These are phyloP conservation scores for Harpagifer antarcticus DNA, from an alignment of 2,797 vertebrate species.

Conservation along the genomic window DNA sequence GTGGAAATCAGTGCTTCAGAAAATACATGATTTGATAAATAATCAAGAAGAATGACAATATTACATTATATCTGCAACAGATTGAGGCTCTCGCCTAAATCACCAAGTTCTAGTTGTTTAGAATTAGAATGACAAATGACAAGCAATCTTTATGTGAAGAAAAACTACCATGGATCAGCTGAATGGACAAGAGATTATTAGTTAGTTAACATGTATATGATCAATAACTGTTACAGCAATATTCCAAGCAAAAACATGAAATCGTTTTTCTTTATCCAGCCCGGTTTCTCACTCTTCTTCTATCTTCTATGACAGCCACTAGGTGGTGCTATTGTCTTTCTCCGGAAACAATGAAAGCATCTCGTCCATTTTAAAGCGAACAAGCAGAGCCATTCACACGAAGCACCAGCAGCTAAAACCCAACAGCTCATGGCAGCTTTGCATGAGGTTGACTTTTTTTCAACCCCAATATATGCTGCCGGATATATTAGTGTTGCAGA, in stretches of 20 bases:
- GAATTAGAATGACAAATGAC: too few species aligned
- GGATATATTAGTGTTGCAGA: slow-evolving; percentile 71
- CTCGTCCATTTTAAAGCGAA: slow-evolving; percentile 67
- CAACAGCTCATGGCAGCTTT: slow-evolving; percentile 76
- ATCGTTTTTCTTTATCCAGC: neutral
- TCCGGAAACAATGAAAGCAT: slow-evolving; percentile 39
- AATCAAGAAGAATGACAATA: neutral
- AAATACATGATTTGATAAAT: neutral
- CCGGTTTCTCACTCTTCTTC: too few species aligned
- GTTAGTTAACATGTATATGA: neutral
- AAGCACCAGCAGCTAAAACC: slow-evolving; percentile 74
- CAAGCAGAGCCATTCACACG: slow-evolving; percentile 57
- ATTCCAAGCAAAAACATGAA: neutral
- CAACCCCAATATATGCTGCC: slow-evolving; percentile 73
- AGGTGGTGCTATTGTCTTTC: slow-evolving; percentile 71
- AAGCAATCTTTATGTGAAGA: too few species aligned
- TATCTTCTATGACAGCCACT: slow-evolving; percentile 55
- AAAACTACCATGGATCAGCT: too few species aligned
- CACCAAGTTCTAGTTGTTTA: neutral
- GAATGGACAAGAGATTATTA: too few species aligned
- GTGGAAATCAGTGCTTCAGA: neutral
- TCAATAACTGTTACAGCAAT: too few species aligned
- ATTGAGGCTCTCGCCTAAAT: neutral
- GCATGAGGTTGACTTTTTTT: slow-evolving; percentile 79
- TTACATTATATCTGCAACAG: neutral